Evolutionary conservation across 2,797 vertebrate species (phyloP).

Genomic region (Erithacus rubecula): DNA sequence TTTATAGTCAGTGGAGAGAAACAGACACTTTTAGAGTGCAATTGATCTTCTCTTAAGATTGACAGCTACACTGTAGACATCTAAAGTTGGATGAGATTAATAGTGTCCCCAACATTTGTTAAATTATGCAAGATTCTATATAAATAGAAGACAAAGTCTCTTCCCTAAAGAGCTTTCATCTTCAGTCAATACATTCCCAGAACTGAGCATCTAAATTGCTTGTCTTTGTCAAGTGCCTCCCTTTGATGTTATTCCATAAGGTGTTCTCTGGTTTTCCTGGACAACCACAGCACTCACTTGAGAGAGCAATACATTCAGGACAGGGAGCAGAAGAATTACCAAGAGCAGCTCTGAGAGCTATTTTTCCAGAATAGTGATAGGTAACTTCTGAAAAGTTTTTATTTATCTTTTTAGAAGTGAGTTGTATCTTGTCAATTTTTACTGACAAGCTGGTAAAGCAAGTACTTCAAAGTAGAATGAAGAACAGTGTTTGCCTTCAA

Average conservation of each 20-base stretch:
- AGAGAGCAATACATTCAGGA: constrained; percentile 22
- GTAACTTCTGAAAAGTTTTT: constrained; percentile 34
- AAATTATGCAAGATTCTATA: constrained; percentile 68
- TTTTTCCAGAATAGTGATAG: not conserved
- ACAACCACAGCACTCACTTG: constrained; percentile 12
- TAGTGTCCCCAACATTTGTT: constrained; percentile 67
- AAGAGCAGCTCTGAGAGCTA: not conserved
- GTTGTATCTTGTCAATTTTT: constrained; percentile 27
- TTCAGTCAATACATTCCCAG: constrained; percentile 64
- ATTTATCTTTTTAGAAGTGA: constrained; percentile 9
- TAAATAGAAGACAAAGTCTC: constrained; percentile 66
- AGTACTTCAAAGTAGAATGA: constrained; percentile 46
- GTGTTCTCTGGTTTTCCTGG: constrained; percentile 55
- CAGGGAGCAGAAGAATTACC: not conserved
- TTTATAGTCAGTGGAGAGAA: constrained; percentile 57
- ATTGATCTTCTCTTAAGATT: constrained; percentile 71
- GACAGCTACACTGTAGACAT: constrained; percentile 67
- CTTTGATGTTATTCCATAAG: constrained; percentile 65
- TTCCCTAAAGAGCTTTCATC: constrained; percentile 67
- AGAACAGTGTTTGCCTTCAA: not conserved
- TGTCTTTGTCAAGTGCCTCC: constrained; percentile 53
- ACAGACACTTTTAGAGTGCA: constrained; percentile 54
- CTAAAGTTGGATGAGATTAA: constrained; percentile 69
- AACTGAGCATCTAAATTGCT: constrained; percentile 64
- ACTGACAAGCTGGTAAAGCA: constrained; percentile 1